phyloP scores from a whole-genome alignment of 2,888 invertebrate genomes.

The Eupithecia subfuscata region DNA sequence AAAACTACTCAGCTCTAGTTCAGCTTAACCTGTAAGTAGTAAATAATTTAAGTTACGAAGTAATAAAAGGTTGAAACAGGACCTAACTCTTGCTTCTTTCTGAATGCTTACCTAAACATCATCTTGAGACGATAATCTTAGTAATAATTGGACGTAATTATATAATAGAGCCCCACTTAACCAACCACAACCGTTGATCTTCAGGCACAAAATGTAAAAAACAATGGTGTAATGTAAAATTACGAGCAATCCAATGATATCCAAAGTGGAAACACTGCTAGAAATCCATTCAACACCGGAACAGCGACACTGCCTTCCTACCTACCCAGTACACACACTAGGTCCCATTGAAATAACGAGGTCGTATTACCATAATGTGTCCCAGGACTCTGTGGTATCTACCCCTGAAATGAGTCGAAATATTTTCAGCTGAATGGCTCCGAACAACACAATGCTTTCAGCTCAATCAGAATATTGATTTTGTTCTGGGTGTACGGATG shows the following conservation, averaged over 20 bases:
- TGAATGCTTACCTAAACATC: no score
- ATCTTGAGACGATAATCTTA: no score
- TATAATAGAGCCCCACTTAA: no score
- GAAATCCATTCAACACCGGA: constrained; percentile 13
- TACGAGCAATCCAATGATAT: no score
- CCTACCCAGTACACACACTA: constrained; percentile 11
- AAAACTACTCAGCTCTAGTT: no score
- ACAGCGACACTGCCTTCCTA: constrained; percentile 2
- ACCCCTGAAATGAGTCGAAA: constrained; percentile 37
- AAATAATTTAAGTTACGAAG: no score
- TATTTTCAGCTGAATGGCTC: constrained; percentile 32
- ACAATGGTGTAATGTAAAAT: no score
- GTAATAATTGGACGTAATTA: no score
- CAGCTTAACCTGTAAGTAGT: no score
- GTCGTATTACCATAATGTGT: constrained; percentile 36
- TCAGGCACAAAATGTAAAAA: no score
- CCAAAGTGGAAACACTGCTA: constrained; percentile 8
- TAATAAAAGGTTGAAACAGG: background rate
- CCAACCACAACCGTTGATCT: no score
- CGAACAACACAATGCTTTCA: constrained; percentile 29
- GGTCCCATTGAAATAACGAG: constrained; percentile 33
- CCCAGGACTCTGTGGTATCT: constrained; percentile 28
- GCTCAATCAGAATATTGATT: constrained; percentile 35
- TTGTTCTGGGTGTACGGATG: constrained; percentile 16
- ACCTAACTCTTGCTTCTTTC: no score